phyloP scores from a whole-genome alignment of 92 coral and sea anemone species.

The Metridium senile region DNA sequence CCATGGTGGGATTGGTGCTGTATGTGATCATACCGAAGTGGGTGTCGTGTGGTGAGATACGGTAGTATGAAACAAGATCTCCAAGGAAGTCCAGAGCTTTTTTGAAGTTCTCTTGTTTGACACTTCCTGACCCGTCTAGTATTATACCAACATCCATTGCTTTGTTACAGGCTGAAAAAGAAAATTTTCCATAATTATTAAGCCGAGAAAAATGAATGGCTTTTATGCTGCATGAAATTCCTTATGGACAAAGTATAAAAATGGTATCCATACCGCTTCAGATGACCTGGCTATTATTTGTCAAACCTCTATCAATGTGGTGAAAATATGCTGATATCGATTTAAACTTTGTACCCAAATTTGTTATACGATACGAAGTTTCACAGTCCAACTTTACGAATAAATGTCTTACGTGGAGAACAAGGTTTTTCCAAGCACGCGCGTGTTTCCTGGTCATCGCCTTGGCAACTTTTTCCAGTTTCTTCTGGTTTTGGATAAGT shows the following conservation, averaged over 20 bases:
- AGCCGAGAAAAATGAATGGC: too few species aligned
- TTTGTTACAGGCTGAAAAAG: slow-evolving; percentile 48
- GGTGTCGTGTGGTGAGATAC: slow-evolving; percentile 40
- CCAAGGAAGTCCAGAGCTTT: slow-evolving; percentile 42
- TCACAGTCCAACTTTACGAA: too few species aligned
- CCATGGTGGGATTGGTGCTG: slow-evolving; percentile 35
- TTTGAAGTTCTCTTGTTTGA: slow-evolving; percentile 29
- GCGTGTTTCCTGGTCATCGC: slow-evolving; percentile 44
- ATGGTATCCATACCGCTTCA: too few species aligned
- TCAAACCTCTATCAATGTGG: too few species aligned
- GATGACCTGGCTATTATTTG: too few species aligned
- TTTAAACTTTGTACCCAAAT: too few species aligned
- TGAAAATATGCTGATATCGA: too few species aligned
- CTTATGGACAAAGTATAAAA: too few species aligned
- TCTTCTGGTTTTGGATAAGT: slow-evolving; percentile 50
- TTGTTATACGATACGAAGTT: too few species aligned
- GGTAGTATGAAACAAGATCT: slow-evolving; percentile 24
- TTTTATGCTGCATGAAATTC: too few species aligned
- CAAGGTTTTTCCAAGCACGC: slow-evolving; percentile 60
- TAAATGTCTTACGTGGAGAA: slow-evolving; percentile 44
- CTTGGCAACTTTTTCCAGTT: slow-evolving; percentile 15
- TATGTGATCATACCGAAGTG: slow-evolving; percentile 53
- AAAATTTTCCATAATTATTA: background rate
- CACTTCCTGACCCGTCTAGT: slow-evolving; percentile 74
- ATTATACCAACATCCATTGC: slow-evolving; percentile 62